A percentile compares a stretch with the other conserved stretches of the same genome.
Evolutionary conservation across 2,797 vertebrate species (phyloP).

Genomic region (Erethizon dorsatum): DNA sequence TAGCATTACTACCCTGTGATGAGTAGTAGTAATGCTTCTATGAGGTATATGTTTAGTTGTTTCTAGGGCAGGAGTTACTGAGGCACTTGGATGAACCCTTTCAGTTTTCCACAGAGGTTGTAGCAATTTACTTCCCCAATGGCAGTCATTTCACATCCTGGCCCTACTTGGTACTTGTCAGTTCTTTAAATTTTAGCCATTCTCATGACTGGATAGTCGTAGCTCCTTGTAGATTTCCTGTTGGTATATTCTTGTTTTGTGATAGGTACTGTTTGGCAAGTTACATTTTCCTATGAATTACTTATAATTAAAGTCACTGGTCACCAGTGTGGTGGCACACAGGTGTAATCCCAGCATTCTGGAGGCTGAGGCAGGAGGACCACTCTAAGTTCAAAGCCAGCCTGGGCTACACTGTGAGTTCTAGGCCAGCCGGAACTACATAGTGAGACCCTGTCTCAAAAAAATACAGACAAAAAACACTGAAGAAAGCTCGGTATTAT

Average conservation of each 20-base stretch:
- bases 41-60: background rate
- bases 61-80: background rate
- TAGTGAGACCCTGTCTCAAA: background rate
- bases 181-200: background rate
- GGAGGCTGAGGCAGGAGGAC: background rate
- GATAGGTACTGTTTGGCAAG: background rate
- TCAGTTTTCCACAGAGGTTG: background rate
- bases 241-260: background rate
- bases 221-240: background rate
- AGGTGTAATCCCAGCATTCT: too few relatives aligned
- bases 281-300: background rate
- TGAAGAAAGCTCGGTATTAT: background rate
- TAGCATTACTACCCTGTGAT: background rate
- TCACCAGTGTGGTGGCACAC: background rate
- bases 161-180: background rate
- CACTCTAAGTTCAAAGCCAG: background rate
- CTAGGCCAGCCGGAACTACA: background rate
- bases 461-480: background rate
- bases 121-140: background rate
- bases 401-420: background rate
- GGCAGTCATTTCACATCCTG: background rate
- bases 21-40: background rate
- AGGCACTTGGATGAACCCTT: background rate
- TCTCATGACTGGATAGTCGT: background rate
- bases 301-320: background rate